Conservation (phyloP, 1,140 invertebrate genomes). For the Ptiloglossa arizonensis region DNA sequence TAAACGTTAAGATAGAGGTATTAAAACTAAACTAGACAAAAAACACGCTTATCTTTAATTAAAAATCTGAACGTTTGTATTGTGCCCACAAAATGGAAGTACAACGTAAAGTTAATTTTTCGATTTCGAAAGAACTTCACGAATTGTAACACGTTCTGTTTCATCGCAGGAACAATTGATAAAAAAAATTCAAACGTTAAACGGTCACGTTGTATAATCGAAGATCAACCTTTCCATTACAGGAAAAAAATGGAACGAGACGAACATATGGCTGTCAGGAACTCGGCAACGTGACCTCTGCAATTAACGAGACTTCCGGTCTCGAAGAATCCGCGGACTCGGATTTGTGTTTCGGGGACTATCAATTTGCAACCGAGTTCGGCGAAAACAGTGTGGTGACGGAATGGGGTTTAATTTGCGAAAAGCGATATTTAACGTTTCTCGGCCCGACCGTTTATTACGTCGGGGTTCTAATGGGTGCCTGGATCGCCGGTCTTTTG, state of each 20-base stretch:
- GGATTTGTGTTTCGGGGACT: conserved; percentile 55
- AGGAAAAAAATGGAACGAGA: conserved; percentile 57
- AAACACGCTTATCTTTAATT: too few relatives aligned
- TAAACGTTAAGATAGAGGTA: too few relatives aligned
- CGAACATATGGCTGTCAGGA: conserved; percentile 65
- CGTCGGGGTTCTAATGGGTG: conserved; percentile 82
- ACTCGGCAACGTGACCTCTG: conserved; percentile 28
- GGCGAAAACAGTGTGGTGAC: conserved; percentile 70
- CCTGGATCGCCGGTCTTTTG: conserved; percentile 81
- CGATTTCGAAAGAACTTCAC: too few relatives aligned
- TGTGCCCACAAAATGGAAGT: too few relatives aligned
- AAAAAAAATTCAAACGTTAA: too few relatives aligned
- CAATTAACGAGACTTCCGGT: conserved; percentile 42
- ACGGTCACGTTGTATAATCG: too few relatives aligned
- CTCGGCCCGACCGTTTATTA: conserved; percentile 81
- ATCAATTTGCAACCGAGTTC: conserved; percentile 64
- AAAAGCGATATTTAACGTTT: conserved; percentile 76
- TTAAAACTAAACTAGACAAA: too few relatives aligned
- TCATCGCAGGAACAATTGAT: too few relatives aligned
- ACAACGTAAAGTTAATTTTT: too few relatives aligned
- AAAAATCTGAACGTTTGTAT: too few relatives aligned
- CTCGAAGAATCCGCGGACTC: not conserved
- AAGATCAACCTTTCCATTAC: not conserved
- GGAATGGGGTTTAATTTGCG: conserved; percentile 83
- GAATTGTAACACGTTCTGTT: too few relatives aligned